Base-by-base conservation (phyloP, 2,113 vertebrate genomes). In the Syrmaticus mikado region DNA sequence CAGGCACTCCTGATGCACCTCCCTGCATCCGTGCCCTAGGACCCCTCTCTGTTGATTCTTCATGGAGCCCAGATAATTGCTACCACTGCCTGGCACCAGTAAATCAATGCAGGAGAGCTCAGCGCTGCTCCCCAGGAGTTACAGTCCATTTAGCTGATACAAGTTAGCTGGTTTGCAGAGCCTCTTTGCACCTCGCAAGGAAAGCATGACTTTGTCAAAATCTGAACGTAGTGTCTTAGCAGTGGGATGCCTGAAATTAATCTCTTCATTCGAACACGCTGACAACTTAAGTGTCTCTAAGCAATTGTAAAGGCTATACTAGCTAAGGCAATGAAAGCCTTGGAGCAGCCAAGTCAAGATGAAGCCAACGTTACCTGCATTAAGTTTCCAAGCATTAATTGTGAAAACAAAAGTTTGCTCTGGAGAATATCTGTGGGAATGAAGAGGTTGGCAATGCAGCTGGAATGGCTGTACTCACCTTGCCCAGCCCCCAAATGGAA, bases 201-300 rank as follows among this genome's bases (percentile, higher is more conserved):
- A 75, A 79, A 88, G 72, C 0, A 4, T 18, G 43, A 41, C 50
- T 55, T 73, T 11, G 57, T 85, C 91, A 55, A 92, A 65, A 80
- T 40, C 36, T 50, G 48, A 76, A 70, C 1, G 0, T 7, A 32
- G 17, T 5, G n/a, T 48, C 65, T 76, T 1, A 89, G 70, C 94
- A 75, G 84, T 67, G 55, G 92, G 93, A 90, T 24, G 62, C 62
- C 71, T 12, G 85, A 50, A 90, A 95, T 87, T 34, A 93, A 96
- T 89, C 78, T 89, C 60, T 89, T 89, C 66, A 87, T 96, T 96
- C 67, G 71, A 94, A 92, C 82, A 53, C 55, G 48, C 55, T 72
- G 82, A 86, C 94, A 86, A 40, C 81, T 73, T 13, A 85, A 76
- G 41, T 41, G 87, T 80, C 91, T 92, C 92, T 10, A 28, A 94